Evolutionary conservation across 64 coral and sea anemone genomes (phyloP).

Genomic region (Dendronephthya gigantea): DNA sequence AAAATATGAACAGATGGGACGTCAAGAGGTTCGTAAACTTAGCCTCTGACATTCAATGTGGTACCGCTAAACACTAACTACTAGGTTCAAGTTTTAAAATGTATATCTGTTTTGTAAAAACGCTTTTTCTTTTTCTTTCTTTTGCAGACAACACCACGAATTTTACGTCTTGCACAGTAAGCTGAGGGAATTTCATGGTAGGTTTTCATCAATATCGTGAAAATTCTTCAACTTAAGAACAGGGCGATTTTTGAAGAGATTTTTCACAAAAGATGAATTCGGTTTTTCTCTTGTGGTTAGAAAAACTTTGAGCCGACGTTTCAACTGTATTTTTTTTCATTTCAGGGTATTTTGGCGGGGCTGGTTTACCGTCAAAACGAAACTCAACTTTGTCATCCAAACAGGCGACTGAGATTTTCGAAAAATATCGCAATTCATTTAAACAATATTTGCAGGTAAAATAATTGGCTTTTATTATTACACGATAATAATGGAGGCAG

Average conservation of each 20-base stretch:
- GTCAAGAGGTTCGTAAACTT: background rate
- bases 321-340: background rate
- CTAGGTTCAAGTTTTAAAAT: no score
- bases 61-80: no score
- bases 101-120: no score
- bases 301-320: no score
- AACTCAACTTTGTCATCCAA: background rate
- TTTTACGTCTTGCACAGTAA: background rate
- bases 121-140: background rate
- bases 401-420: background rate
- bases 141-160: background rate
- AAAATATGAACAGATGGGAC: background rate
- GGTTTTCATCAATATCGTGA: background rate
- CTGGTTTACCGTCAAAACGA: background rate
- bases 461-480: no score
- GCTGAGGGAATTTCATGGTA: constrained; percentile 1
- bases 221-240: no score
- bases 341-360: background rate
- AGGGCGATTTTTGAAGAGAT: no score
- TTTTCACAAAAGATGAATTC: no score
- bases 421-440: background rate
- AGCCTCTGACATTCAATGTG: no score
- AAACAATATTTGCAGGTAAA: background rate
- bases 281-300: no score
- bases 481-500: background rate